Percentiles rank a stretch among this genome's conserved stretches.
Evolutionary conservation across 2,888 invertebrate genomes (phyloP).

Genomic region (Pammene fasciana): DNA sequence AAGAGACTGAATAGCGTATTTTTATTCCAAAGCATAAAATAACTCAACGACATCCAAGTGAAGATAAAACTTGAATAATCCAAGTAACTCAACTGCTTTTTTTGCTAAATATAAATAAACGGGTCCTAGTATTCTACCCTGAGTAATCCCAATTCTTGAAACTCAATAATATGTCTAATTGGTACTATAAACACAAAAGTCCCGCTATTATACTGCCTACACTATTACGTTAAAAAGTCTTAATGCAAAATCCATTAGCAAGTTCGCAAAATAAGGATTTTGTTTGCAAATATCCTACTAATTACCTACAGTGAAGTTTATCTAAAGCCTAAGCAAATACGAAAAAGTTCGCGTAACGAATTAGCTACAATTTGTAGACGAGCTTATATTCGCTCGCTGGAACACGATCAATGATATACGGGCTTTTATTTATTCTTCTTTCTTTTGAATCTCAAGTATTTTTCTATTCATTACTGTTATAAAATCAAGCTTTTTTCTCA

Average conservation of each 20-base stretch:
- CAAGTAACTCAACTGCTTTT: not conserved
- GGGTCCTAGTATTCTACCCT: not conserved
- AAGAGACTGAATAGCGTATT: not conserved
- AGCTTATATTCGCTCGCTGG: not conserved
- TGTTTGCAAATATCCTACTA: constrained; percentile 18
- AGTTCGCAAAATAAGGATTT: constrained; percentile 6
- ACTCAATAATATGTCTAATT: constrained; percentile 15
- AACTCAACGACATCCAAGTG: not conserved
- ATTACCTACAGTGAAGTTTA: constrained; percentile 10
- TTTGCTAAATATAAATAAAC: not conserved
- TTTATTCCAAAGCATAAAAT: not conserved
- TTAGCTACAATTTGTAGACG: constrained; percentile 1
- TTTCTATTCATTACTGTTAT: not conserved
- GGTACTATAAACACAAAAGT: constrained; percentile 1
- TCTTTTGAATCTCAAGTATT: not conserved
- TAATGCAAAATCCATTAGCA: constrained; percentile 31
- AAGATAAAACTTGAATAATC: not conserved
- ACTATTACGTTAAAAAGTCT: constrained; percentile 23
- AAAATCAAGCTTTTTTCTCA: not conserved
- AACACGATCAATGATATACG: constrained; percentile 12
- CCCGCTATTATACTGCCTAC: not conserved
- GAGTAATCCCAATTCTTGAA: constrained; percentile 12
- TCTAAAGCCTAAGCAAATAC: constrained; percentile 15
- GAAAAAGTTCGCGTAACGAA: not conserved
- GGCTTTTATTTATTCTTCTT: constrained; percentile 3